phyloP scores from a whole-genome alignment of 2,797 vertebrate species.

The Aldrovandia affinis region DNA sequence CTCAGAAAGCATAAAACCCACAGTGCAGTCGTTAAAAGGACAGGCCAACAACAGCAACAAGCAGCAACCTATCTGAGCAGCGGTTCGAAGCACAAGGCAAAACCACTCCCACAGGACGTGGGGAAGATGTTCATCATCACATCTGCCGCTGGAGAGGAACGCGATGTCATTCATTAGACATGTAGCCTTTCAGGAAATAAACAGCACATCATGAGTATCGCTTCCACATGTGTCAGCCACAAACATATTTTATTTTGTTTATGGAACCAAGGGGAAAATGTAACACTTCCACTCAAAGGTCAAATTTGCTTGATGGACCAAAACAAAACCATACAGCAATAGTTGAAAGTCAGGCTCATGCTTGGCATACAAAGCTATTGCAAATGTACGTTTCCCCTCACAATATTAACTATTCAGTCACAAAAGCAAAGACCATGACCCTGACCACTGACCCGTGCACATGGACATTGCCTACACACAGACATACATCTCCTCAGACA shows the following conservation, averaged over 20 bases:
- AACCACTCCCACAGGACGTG: not conserved
- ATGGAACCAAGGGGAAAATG: not conserved
- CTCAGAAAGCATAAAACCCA: not conserved
- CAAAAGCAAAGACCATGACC: slow-evolving; percentile 38
- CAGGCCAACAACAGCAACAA: not conserved
- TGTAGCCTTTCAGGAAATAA: not conserved
- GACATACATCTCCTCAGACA: slow-evolving; percentile 29
- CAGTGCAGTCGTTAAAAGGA: not conserved
- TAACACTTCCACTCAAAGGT: not conserved
- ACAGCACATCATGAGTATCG: not conserved
- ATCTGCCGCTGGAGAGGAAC: not conserved
- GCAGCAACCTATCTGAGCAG: not conserved
- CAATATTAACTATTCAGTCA: slow-evolving; percentile 27
- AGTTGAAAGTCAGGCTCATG: slow-evolving; percentile 50
- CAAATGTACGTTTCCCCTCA: not conserved
- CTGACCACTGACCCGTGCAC: slow-evolving; percentile 32
- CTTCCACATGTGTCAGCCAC: not conserved
- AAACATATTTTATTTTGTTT: not conserved
- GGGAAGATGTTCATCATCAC: not conserved
- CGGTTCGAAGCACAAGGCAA: not conserved
- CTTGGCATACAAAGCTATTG: slow-evolving; percentile 38
- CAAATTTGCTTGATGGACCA: not conserved
- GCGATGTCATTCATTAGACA: too few relatives aligned
- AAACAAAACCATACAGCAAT: slow-evolving; percentile 19
- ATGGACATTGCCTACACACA: slow-evolving; percentile 49